Percentiles rank a stretch among this genome's conserved stretches.
phyloP scores from a whole-genome alignment of 2,113 vertebrate species.

The Sminthopsis crassicaudata region DNA sequence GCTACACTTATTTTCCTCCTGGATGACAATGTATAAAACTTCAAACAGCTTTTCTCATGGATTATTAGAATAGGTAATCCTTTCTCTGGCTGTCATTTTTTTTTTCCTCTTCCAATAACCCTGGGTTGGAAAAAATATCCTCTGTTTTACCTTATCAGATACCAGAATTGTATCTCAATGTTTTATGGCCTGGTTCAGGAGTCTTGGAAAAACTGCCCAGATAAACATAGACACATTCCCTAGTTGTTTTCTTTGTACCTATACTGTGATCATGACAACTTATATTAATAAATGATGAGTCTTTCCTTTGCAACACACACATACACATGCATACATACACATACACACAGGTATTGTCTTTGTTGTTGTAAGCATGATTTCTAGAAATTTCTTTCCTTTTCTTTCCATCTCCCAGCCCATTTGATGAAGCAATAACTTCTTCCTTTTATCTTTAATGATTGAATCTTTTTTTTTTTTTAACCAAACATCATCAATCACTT shows the following conservation, averaged over 20 bases:
- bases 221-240: constrained; percentile 16
- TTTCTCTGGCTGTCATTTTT: not conserved
- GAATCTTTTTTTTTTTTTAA: constrained; percentile 15
- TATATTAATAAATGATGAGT: too few species aligned
- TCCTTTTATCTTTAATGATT: constrained; percentile 44
- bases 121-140: not conserved
- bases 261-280: not conserved
- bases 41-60: too few species aligned
- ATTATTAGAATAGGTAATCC: too few species aligned
- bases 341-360: not conserved
- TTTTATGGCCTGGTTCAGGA: constrained; percentile 4
- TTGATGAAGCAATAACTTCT: constrained; percentile 29
- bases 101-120: not conserved
- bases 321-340: too few species aligned
- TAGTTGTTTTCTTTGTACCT: constrained; percentile 8
- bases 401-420: not conserved
- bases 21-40: too few species aligned
- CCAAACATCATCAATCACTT: constrained; percentile 48
- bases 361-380: not conserved
- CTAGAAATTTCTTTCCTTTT: not conserved
- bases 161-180: not conserved
- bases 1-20: too few species aligned
- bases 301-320: too few species aligned
- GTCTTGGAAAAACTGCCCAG: constrained; percentile 52
- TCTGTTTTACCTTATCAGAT: not conserved